Percentiles rank a stretch among this genome's conserved stretches.
Conservation (phyloP, 2,113 vertebrate genomes). For the Etheostoma cragini region DNA sequence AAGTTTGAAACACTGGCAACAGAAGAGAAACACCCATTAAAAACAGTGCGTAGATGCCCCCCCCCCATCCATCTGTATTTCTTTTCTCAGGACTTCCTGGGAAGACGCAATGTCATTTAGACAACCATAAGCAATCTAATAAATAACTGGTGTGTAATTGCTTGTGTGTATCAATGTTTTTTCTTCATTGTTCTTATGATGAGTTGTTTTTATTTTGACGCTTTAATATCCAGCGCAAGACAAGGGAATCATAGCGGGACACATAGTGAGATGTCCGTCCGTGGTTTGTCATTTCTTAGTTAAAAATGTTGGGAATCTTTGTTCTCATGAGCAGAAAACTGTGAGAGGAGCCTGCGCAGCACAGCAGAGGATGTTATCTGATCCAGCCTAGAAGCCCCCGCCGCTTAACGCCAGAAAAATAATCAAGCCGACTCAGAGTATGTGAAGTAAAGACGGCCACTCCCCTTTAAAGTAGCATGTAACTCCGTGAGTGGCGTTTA, state of each 20-base stretch:
- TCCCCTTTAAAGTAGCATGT: constrained; percentile 73
- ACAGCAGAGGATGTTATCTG: constrained; percentile 64
- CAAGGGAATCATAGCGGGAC: not conserved
- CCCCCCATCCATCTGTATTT: constrained; percentile 29
- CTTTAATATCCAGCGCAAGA: constrained; percentile 17
- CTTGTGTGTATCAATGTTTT: constrained; percentile 44
- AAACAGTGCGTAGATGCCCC: constrained; percentile 30
- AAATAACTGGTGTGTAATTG: constrained; percentile 55
- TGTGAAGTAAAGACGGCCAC: constrained; percentile 66
- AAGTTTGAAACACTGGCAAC: constrained; percentile 61
- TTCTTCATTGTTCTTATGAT: constrained; percentile 32
- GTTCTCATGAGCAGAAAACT: constrained; percentile 53
- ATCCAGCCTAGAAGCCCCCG: constrained; percentile 70
- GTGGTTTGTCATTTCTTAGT: constrained; percentile 7
- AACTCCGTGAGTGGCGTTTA: constrained; percentile 58
- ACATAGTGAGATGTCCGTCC: not conserved
- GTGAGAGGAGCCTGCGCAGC: constrained; percentile 58
- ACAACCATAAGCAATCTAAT: constrained; percentile 46
- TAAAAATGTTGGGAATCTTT: constrained; percentile 23
- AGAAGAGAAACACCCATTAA: constrained; percentile 58
- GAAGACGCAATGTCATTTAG: constrained; percentile 50
- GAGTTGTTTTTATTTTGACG: constrained; percentile 27
- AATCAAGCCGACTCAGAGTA: constrained; percentile 76
- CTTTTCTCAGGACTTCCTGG: constrained; percentile 62
- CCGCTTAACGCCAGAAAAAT: constrained; percentile 70